Evolutionary conservation across 2,888 invertebrate genomes (phyloP).

Genomic region (Phaedon cochleariae): DNA sequence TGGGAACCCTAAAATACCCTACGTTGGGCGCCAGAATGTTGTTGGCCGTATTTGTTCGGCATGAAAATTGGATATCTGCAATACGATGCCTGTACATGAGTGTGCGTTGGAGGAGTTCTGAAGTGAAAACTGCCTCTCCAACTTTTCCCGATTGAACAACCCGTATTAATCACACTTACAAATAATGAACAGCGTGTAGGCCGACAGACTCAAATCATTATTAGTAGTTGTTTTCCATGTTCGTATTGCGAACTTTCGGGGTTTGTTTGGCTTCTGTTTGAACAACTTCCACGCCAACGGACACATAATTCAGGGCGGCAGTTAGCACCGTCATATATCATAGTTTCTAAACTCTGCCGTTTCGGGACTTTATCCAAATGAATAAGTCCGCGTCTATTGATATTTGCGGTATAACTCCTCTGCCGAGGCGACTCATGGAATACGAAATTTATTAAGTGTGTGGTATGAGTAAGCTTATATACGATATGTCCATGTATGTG

Average conservation of each 20-base stretch:
- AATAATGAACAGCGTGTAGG: constrained; percentile 11
- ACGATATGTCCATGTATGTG: not conserved
- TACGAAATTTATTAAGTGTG: not conserved
- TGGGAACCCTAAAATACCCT: too few relatives aligned
- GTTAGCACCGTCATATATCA: constrained; percentile 20
- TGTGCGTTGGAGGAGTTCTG: not conserved
- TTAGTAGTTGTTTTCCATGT: constrained; percentile 19
- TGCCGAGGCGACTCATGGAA: not conserved
- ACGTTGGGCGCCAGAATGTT: too few relatives aligned
- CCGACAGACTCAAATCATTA: constrained; percentile 14
- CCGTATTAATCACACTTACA: constrained; percentile 6
- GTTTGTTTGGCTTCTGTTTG: constrained; percentile 19
- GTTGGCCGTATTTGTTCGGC: too few relatives aligned
- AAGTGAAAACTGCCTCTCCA: not conserved
- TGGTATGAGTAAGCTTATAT: not conserved
- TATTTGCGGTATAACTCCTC: not conserved
- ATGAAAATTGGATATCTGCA: too few relatives aligned
- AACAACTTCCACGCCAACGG: constrained; percentile 17
- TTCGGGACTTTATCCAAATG: constrained; percentile 2
- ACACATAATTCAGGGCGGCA: constrained; percentile 16
- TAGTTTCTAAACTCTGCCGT: constrained; percentile 6
- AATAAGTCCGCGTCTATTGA: not conserved
- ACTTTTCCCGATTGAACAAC: not conserved
- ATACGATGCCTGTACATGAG: not conserved
- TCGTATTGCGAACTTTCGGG: constrained; percentile 10